Evolutionary conservation across 2,888 invertebrate genomes (phyloP).

Genomic region (Idaea aversata): DNA sequence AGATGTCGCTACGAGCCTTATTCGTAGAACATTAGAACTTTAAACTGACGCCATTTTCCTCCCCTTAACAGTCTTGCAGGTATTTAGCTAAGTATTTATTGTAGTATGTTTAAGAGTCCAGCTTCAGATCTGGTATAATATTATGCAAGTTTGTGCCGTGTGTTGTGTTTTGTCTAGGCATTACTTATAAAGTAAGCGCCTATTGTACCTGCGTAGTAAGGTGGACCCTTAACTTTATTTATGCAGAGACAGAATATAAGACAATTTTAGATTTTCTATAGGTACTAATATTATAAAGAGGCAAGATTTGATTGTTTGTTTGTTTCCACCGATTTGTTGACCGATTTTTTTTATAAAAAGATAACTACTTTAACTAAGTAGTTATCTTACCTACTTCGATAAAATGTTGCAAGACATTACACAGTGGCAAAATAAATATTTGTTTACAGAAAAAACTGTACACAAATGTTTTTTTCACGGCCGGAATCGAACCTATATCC

Average conservation of each 20-base stretch:
- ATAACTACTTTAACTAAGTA: no score
- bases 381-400: no score
- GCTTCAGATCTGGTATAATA: slow-evolving; percentile 35
- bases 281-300: no score
- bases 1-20: neutral
- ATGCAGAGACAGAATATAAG: neutral
- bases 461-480: no score
- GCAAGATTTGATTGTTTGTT: no score
- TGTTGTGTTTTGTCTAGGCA: slow-evolving; percentile 25
- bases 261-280: no score
- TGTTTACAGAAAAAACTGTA: no score
- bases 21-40: neutral
- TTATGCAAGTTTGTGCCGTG: slow-evolving; percentile 31
- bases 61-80: slow-evolving; percentile 60
- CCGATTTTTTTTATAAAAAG: no score
- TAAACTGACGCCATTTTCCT: slow-evolving; percentile 8
- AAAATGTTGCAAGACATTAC: no score
- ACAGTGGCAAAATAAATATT: no score
- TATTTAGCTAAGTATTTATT: slow-evolving; percentile 69
- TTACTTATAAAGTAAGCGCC: slow-evolving; percentile 26
- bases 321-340: no score
- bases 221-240: slow-evolving; percentile 13
- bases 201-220: slow-evolving; percentile 17
- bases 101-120: slow-evolving; percentile 58
- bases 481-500: no score